Conservation (phyloP, 1,140 invertebrate species). For the Drosophila kikkawai region DNA sequence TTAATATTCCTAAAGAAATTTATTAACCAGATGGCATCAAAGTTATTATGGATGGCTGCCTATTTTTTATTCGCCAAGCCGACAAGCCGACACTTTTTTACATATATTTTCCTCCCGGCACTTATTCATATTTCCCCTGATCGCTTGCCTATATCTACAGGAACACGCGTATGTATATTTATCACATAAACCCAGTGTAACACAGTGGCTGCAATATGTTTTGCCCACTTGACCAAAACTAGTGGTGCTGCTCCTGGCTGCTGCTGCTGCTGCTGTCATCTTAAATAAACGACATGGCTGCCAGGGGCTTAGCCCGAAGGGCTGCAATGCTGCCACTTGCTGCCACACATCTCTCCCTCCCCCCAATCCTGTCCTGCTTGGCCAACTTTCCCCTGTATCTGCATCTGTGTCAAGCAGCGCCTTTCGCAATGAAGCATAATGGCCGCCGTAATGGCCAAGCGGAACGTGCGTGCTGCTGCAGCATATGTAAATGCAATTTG, state of each 20-base stretch:
- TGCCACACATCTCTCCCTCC: conserved; percentile 2
- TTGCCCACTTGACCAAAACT: conserved; percentile 68
- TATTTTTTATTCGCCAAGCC: conserved; percentile 4
- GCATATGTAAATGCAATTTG: conserved; percentile 82
- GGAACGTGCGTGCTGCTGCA: conserved; percentile 33
- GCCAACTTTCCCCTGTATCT: conserved; percentile 4
- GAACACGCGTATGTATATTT: conserved; percentile 20
- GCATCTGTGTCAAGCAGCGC: conserved; percentile 66
- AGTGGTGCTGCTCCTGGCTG: conserved; percentile 19
- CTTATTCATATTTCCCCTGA: conserved; percentile 22
- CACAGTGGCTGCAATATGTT: conserved; percentile 73
- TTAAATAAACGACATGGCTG: conserved; percentile 81
- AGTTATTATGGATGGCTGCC: conserved; percentile 11
- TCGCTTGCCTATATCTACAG: not conserved
- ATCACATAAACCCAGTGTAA: conserved; percentile 41
- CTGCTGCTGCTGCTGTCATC: conserved; percentile 68
- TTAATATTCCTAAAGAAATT: conserved; percentile 13
- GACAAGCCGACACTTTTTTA: not conserved
- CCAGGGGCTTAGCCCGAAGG: conserved; percentile 58
- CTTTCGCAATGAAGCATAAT: conserved; percentile 77
- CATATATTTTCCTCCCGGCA: conserved; percentile 17
- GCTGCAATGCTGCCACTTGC: conserved; percentile 32
- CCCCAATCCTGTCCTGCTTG: not conserved
- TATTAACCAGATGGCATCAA: conserved; percentile 13
- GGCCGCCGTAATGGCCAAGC: conserved; percentile 63